A percentile compares a stretch with the other conserved stretches of the same genome.
These are phyloP conservation scores for Bubo blakistoni DNA, from an alignment of 2,113 vertebrate genomes.

Conservation along the genomic window DNA sequence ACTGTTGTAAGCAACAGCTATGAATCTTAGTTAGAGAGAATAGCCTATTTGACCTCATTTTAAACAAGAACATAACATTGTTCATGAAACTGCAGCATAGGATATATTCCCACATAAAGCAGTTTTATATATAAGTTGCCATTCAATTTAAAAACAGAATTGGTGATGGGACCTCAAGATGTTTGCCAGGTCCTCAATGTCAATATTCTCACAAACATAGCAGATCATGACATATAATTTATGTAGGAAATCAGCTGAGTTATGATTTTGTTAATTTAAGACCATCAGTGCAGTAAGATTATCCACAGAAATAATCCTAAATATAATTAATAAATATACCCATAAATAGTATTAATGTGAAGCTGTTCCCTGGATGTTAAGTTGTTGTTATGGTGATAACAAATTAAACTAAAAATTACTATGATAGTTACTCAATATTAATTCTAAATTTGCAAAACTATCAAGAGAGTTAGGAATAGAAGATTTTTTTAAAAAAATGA, in stretches of 20 bases:
- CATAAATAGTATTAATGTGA: constrained; percentile 13
- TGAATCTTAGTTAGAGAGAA: neutral
- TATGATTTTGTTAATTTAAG: constrained; percentile 19
- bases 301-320: constrained; percentile 5
- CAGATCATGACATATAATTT: neutral
- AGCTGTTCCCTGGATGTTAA: neutral
- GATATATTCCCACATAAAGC: neutral
- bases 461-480: constrained; percentile 22
- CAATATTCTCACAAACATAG: neutral
- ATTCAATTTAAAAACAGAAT: neutral
- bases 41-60: neutral
- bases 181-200: neutral
- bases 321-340: constrained; percentile 6
- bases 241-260: neutral
- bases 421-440: neutral
- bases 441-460: constrained; percentile 20
- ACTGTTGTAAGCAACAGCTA: neutral
- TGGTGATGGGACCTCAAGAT: neutral
- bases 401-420: constrained; percentile 15
- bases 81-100: neutral
- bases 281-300: neutral
- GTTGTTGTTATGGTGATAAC: neutral
- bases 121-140: neutral
- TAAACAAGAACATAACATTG: neutral
- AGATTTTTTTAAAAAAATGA: neutral